These are phyloP conservation scores for Drosophila helvetica DNA, from an alignment of 2,888 invertebrate genomes.

Conservation along the genomic window DNA sequence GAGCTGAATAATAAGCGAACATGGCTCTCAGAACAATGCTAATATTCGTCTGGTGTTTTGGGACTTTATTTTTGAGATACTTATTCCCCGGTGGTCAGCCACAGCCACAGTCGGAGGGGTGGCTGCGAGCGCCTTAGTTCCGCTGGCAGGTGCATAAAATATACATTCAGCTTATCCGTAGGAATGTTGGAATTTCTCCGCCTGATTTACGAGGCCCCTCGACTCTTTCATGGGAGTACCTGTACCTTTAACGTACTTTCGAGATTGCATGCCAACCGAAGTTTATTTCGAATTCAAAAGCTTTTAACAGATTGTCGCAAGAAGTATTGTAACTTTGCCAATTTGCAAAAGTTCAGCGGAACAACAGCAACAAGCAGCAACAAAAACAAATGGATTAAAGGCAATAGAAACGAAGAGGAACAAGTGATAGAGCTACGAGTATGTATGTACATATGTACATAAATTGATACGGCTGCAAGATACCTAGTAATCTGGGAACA, in stretches of 20 bases:
- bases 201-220: constrained; percentile 35
- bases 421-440: constrained; percentile 2
- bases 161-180: constrained; percentile 32
- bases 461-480: neutral
- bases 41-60: constrained; percentile 29
- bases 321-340: constrained; percentile 51
- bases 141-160: constrained; percentile 18
- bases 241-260: neutral
- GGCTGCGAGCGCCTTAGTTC: constrained; percentile 15
- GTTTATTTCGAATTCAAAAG: constrained; percentile 43
- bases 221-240: constrained; percentile 19
- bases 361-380: constrained; percentile 7
- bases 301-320: constrained; percentile 55
- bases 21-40: constrained; percentile 24
- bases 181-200: constrained; percentile 23
- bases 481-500: neutral
- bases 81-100: constrained; percentile 22
- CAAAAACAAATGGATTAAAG: constrained; percentile 38
- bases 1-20: constrained; percentile 12
- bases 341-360: constrained; percentile 53
- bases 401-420: constrained; percentile 36
- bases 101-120: constrained; percentile 14
- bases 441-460: too few relatives aligned
- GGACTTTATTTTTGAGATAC: neutral
- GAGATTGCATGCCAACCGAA: neutral